These are phyloP conservation scores for Ellobium chinense DNA, from an alignment of 2,888 invertebrate species.

Conservation along the genomic window DNA sequence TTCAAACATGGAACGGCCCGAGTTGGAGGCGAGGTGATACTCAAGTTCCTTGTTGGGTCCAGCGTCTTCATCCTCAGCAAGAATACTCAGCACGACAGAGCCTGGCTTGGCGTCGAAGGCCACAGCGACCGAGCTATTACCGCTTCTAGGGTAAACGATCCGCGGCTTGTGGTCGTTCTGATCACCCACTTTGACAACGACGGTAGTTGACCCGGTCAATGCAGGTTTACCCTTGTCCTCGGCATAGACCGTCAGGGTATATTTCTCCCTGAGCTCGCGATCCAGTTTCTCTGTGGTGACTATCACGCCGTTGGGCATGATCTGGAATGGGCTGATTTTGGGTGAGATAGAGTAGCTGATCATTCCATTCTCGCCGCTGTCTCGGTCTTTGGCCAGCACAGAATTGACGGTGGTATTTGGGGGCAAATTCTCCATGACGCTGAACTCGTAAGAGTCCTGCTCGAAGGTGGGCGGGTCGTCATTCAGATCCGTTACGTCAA, in stretches of 20 bases:
- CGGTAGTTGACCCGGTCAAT: slow-evolving; percentile 58
- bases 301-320: slow-evolving; percentile 59
- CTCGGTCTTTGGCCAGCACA: slow-evolving; percentile 59
- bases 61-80: slow-evolving; percentile 58
- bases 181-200: slow-evolving; percentile 63
- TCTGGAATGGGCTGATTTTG: slow-evolving; percentile 55
- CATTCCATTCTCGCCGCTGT: slow-evolving; percentile 59
- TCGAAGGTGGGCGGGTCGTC: slow-evolving; percentile 60
- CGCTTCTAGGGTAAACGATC: slow-evolving; percentile 60
- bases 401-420: slow-evolving; percentile 50
- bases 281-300: slow-evolving; percentile 59
- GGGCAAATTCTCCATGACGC: slow-evolving; percentile 56
- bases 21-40: slow-evolving; percentile 49
- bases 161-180: slow-evolving; percentile 68
- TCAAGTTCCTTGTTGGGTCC: slow-evolving; percentile 56
- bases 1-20: slow-evolving; percentile 39
- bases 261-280: slow-evolving; percentile 58
- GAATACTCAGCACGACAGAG: slow-evolving; percentile 52
- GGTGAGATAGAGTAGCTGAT: slow-evolving; percentile 52
- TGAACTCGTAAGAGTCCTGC: slow-evolving; percentile 53
- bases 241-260: slow-evolving; percentile 63
- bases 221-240: slow-evolving; percentile 63
- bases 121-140: slow-evolving; percentile 59
- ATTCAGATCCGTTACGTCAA: slow-evolving; percentile 59
- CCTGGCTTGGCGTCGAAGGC: slow-evolving; percentile 56